phyloP scores from a whole-genome alignment of 2,113 vertebrate species.

The Hippolais icterina region DNA sequence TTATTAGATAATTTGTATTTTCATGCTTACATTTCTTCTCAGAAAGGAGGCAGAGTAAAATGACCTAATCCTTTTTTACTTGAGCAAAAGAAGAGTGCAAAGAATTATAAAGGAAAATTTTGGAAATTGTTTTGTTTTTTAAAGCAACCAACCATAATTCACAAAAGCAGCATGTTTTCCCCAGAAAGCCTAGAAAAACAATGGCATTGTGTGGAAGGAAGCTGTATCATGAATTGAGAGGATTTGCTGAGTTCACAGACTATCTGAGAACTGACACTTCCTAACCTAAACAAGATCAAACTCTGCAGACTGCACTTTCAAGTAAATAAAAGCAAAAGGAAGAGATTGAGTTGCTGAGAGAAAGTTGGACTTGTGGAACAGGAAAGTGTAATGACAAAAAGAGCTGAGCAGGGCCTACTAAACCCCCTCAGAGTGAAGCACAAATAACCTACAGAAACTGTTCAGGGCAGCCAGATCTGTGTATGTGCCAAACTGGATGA shows the following conservation, averaged over 20 bases:
- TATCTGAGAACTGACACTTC: background rate
- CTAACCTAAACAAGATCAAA: background rate
- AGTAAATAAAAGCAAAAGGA: background rate
- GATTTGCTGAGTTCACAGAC: background rate
- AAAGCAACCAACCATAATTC: background rate
- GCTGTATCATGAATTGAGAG: background rate
- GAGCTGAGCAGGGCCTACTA: background rate
- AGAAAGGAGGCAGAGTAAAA: background rate
- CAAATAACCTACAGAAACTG: background rate
- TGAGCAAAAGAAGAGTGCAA: background rate
- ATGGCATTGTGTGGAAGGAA: background rate
- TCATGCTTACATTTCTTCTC: background rate
- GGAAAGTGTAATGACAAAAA: background rate
- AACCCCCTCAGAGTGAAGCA: background rate
- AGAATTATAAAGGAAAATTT: background rate
- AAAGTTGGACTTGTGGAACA: background rate
- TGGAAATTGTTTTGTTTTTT: background rate
- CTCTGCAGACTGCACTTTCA: background rate
- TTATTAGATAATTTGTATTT: background rate
- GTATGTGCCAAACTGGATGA: background rate
- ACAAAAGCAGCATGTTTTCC: background rate
- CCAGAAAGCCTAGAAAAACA: background rate
- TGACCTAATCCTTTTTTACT: background rate
- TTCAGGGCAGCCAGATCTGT: background rate
- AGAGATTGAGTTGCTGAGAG: background rate